phyloP scores from a whole-genome alignment of 2,888 invertebrate species.

The Acanthosepion pharaonis region DNA sequence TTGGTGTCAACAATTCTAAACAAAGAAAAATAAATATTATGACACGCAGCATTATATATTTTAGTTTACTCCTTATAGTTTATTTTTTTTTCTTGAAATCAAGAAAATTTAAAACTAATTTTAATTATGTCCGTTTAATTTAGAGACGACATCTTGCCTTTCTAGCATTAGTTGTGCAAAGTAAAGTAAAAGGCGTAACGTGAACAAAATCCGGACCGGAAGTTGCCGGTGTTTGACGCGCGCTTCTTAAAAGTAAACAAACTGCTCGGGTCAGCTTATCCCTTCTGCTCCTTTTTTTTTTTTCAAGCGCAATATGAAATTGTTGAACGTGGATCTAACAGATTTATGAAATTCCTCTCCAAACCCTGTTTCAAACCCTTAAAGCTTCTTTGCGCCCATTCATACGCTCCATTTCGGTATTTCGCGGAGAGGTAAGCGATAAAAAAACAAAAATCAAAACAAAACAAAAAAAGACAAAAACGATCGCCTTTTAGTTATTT shows the following conservation, averaged over 20 bases:
- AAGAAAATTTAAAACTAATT: too few species aligned
- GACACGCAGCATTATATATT: too few species aligned
- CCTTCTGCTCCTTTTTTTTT: neutral
- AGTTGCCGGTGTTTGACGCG: conserved; percentile 46
- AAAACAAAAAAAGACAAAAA: neutral
- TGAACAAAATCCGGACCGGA: conserved; percentile 39
- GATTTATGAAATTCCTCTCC: neutral
- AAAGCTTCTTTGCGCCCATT: neutral
- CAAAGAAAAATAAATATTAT: too few species aligned
- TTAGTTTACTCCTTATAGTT: too few species aligned
- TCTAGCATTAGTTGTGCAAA: neutral
- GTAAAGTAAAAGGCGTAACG: neutral
- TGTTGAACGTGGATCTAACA: neutral
- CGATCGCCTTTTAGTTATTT: neutral
- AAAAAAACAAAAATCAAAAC: neutral
- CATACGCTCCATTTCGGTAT: neutral
- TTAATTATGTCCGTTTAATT: too few species aligned
- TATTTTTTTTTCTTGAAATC: too few species aligned
- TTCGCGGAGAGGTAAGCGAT: conserved; percentile 9
- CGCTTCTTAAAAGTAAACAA: conserved; percentile 48
- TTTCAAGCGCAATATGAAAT: neutral
- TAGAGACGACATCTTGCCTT: too few species aligned
- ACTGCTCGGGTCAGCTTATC: neutral
- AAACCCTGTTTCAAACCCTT: neutral
- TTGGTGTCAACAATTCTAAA: too few species aligned